Conservation (phyloP, 1,140 invertebrate genomes). For the Procambarus virginalis region DNA sequence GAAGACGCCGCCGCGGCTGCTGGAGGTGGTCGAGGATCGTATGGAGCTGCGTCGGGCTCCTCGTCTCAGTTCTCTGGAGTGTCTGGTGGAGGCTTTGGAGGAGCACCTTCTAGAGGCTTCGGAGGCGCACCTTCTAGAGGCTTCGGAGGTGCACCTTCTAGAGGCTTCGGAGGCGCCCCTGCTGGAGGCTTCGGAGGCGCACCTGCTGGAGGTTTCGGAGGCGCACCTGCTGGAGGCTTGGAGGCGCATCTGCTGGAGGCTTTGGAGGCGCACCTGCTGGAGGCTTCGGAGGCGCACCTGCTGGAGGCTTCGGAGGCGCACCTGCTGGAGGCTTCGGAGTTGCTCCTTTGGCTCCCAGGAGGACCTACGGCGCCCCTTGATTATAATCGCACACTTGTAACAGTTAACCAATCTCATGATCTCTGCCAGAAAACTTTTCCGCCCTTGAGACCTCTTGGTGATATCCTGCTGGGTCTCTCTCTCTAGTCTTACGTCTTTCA, state of each 20-base stretch:
- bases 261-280: neutral
- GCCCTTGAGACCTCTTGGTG: no score
- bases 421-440: no score
- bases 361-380: conserved; percentile 37
- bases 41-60: neutral
- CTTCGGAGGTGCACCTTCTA: no score
- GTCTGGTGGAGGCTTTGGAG: neutral
- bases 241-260: neutral
- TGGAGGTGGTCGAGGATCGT: conserved; percentile 4
- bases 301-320: neutral
- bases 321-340: no score
- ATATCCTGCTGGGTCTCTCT: no score
- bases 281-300: neutral
- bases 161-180: neutral
- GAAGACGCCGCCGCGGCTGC: conserved; percentile 6
- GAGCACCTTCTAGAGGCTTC: neutral
- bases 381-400: neutral
- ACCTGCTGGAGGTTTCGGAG: neutral
- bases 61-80: no score
- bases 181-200: neutral
- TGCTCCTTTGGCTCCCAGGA: neutral
- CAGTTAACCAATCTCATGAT: no score
- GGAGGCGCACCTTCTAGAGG: no score
- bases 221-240: neutral
- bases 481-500: no score